Base-by-base conservation (phyloP, 2,113 vertebrate species). In the Philantomba maxwellii region DNA sequence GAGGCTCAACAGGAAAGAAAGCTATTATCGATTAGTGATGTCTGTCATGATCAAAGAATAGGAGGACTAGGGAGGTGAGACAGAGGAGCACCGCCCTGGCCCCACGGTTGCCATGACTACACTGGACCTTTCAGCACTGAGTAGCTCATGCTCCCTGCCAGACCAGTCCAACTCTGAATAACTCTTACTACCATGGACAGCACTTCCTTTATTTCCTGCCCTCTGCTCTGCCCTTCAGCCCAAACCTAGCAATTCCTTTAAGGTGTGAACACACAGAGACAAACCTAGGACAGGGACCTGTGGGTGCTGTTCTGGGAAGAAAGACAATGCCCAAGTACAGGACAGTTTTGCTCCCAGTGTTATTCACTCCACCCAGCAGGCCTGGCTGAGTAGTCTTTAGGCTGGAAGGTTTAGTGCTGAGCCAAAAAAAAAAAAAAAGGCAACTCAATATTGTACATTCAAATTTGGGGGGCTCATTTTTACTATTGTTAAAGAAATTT, bases 281-380 rank as follows among this genome's bases (percentile, higher is more conserved):
- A 26, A 75, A 39, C 6, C 45, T 80, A 55, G 39, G 45, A 26
- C 0, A 17, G 81, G 21, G 10, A 33, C 47, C 49, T 8, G 3
- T 1, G 12, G 8, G 10, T 53, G 26, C 36, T 57, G 11, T 43
- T 28, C 53, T 75, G 53, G 12, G 30, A 55, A 1, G 1, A 39
- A 14, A n/a, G 45, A 23, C 45, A 19, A 6, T 2, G 1, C 8
- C 2, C 12, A 49, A 7, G 33, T n/a, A 5, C 26, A 36, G 13
- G 51, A 15, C 43, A 55, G 60, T 19, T 11, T 36, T 39, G 25
- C 23, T 57, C 5, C 25, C 7, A 25, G 23, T 19, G 51, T 58
- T 62, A 10, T n/a, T 60, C 23, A 0, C 4, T 62, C 66, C 23
- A 57, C 28, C 3, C 60, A 25, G 36, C 8, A 25, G 58, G 14